A percentile compares a stretch with the other conserved stretches of the same genome.
phyloP scores from a whole-genome alignment of 2,888 invertebrate genomes.

The Aproaerema taeniolella region DNA sequence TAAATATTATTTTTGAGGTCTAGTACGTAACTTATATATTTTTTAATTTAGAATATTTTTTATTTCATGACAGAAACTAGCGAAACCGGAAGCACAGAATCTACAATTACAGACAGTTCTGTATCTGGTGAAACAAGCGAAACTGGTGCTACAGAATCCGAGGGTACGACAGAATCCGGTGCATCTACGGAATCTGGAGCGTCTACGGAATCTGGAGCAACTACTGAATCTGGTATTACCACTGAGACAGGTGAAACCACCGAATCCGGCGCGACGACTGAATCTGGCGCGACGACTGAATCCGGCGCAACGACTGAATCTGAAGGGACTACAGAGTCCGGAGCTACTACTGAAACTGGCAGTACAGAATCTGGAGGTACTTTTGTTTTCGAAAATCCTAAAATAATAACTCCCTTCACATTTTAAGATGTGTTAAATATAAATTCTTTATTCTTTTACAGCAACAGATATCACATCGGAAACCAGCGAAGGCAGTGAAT shows the following conservation, averaged over 20 bases:
- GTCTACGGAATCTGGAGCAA: slow-evolving; percentile 10
- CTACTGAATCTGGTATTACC: slow-evolving; percentile 18
- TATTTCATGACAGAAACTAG: no score
- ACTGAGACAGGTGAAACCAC: slow-evolving; percentile 9
- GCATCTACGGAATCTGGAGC: slow-evolving; percentile 4
- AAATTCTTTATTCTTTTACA: slow-evolving; percentile 19
- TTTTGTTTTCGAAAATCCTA: background rate
- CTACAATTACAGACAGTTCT: slow-evolving; percentile 13
- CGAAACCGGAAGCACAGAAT: slow-evolving; percentile 10
- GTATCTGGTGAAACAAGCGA: slow-evolving; percentile 8
- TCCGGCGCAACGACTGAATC: slow-evolving; percentile 10
- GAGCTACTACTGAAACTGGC: slow-evolving; percentile 16
- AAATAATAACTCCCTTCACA: no score
- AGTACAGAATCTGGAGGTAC: slow-evolving; percentile 17
- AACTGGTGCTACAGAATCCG: slow-evolving; percentile 11
- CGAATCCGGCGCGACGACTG: slow-evolving; percentile 22
- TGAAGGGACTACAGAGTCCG: slow-evolving; percentile 11
- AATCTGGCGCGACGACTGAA: slow-evolving; percentile 13
- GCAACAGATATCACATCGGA: slow-evolving; percentile 24
- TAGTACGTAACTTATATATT: no score
- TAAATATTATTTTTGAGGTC: no score
- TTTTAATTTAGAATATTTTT: no score
- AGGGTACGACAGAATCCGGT: slow-evolving; percentile 8
- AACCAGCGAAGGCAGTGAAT: slow-evolving; percentile 22
- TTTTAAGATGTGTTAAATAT: no score